Evolutionary conservation across 2,888 invertebrate species (phyloP), one percentile per base, ranked within the genome.

Genomic region (Clitarchus hookeri): DNA sequence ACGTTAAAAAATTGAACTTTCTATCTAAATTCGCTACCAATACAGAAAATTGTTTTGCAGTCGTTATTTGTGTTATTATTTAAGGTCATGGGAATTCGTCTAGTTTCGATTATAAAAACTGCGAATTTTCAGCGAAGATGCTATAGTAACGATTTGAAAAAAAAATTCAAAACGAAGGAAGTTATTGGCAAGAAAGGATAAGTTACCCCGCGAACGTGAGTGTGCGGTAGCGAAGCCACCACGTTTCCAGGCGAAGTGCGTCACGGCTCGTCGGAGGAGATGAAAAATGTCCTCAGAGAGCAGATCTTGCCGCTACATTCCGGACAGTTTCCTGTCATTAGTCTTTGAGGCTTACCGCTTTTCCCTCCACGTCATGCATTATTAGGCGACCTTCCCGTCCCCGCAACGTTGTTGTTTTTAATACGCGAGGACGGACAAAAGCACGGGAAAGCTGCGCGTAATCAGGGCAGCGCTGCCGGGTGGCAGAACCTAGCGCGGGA

Each of bases 331-430:
- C 65, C 65, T 65, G 65, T 65, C 65, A 65, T 65, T 65, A 65
- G 65, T 65, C 65, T 65, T 65, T 65, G 65, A 65, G 65, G 65
- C 65, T 65, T 65, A 65, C 65, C 65, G 65, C 65, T 65, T n/a
- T 65, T 19, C 65, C 65, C 65, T 53, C 53, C 8, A 53, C 53
- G 65, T 23, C 65, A 65, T 65, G 65, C 65, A 65, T 65, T 65
- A 65, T 65, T 65, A 65, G 23, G 65, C 48, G 65, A 0, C 23
- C 1, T 11, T 19, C 16, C 3, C 16, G 0, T 65, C 36, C 36
- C 36, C 4, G 36, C 36, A 1, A 1, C 36, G n/a, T 65, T 65
- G n/a, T 65, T 65, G 65, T 65, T 65, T 65, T 65, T 65, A 65
- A 65, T 65, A 65, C 65, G 65, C 65, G 6, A 19, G 19, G 65